Percentiles rank a stretch among this genome's conserved stretches.
Evolutionary conservation across 2,888 invertebrate genomes (phyloP).

Genomic region (Notodonta ziczac): DNA sequence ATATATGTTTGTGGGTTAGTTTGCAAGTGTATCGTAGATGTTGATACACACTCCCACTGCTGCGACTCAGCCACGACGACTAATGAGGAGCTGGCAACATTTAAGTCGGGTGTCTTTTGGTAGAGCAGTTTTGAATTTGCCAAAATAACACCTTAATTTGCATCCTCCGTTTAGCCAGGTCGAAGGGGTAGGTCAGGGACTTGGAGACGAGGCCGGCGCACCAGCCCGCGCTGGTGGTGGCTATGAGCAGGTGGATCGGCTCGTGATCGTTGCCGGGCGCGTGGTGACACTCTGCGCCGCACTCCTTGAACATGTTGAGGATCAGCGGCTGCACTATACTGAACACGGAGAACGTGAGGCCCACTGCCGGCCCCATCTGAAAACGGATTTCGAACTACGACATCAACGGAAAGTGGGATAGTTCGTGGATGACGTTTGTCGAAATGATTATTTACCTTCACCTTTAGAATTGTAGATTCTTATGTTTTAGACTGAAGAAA

Average conservation of each 20-base stretch:
- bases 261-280: constrained; percentile 33
- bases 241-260: constrained; percentile 58
- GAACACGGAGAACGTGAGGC: constrained; percentile 69
- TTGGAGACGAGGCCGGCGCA: constrained; percentile 91
- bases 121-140: no score
- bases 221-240: constrained; percentile 85
- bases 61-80: no score
- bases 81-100: no score
- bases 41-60: no score
- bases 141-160: constrained; percentile 88
- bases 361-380: constrained; percentile 73
- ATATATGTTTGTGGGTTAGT: no score
- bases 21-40: no score
- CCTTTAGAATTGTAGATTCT: no score
- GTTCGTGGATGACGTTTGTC: no score
- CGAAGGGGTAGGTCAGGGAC: constrained; percentile 93
- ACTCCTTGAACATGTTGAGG: constrained; percentile 38
- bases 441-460: no score
- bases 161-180: constrained; percentile 92
- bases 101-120: no score
- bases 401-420: no score
- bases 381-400: constrained; percentile 7
- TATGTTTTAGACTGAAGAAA: no score
- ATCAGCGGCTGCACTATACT: constrained; percentile 55
- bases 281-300: constrained; percentile 23